A percentile compares a stretch with the other conserved stretches of the same genome.
Conservation (phyloP, 2,797 vertebrate genomes). For the Valencia hispanica region DNA sequence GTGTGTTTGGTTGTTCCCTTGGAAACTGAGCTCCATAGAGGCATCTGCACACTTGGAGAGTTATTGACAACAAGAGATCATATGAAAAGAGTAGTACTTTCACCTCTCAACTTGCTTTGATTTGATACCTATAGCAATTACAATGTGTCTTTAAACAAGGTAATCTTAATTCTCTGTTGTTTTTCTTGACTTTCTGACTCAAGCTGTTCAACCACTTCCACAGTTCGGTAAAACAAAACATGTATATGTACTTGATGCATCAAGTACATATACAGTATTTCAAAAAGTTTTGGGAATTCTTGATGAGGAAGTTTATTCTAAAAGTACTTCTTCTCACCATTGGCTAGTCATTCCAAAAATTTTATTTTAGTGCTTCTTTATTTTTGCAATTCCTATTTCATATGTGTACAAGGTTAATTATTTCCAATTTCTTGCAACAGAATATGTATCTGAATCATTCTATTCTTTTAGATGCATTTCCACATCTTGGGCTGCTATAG, state of each 20-base stretch:
- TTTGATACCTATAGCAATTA: no score
- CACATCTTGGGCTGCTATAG: background rate
- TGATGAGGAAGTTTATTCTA: background rate
- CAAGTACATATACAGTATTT: background rate
- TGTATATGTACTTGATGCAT: background rate
- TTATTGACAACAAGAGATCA: slow-evolving; percentile 14
- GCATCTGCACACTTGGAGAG: background rate
- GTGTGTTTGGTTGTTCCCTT: slow-evolving; percentile 17
- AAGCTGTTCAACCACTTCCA: slow-evolving; percentile 8
- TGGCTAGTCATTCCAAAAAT: background rate
- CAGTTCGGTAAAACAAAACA: background rate
- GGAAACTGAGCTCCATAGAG: slow-evolving; percentile 20
- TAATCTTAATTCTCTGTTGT: background rate
- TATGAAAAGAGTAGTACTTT: slow-evolving; percentile 1
- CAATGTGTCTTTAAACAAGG: slow-evolving; percentile 16
- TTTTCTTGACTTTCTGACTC: slow-evolving; percentile 34
- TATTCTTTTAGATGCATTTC: background rate
- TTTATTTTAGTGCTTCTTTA: background rate
- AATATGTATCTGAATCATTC: background rate
- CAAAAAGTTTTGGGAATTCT: background rate
- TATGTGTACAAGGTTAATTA: background rate
- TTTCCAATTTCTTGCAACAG: background rate
- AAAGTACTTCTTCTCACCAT: background rate
- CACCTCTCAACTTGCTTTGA: slow-evolving; percentile 28
- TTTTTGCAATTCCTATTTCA: background rate